A percentile compares a stretch with the other conserved stretches of the same genome.
Conservation (phyloP, 1,140 invertebrate genomes). For the Ladona fulva region DNA sequence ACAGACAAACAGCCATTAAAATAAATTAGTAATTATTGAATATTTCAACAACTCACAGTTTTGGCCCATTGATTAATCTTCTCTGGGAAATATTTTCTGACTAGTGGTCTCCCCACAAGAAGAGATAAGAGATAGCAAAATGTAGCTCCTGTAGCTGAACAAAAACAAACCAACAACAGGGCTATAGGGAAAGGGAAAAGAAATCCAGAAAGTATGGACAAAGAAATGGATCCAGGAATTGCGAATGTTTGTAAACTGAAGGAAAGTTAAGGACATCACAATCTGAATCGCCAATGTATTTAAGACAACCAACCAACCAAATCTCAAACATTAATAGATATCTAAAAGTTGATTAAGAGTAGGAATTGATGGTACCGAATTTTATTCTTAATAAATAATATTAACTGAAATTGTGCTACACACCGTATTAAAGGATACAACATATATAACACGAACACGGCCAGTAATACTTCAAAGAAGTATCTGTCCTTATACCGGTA, state of each 20-base stretch:
- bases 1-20: too few relatives aligned
- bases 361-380: too few relatives aligned
- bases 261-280: conserved; percentile 32
- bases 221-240: conserved; percentile 96
- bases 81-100: conserved; percentile 83
- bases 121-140: conserved; percentile 92
- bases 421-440: conserved; percentile 92
- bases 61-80: conserved; percentile 75
- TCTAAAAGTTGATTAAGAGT: too few relatives aligned
- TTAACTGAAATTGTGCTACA: too few relatives aligned
- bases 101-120: conserved; percentile 72
- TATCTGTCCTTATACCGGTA: conserved; percentile 91
- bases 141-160: conserved; percentile 91
- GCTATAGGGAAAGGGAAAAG: conserved; percentile 90
- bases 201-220: conserved; percentile 96
- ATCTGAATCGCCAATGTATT: not conserved
- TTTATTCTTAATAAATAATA: too few relatives aligned
- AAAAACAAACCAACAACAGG: conserved; percentile 83
- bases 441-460: conserved; percentile 87
- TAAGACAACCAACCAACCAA: too few relatives aligned
- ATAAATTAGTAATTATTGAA: not conserved
- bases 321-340: too few relatives aligned
- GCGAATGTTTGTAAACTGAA: conserved; percentile 95
- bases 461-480: conserved; percentile 82
- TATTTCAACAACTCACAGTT: conserved; percentile 48